phyloP scores from a whole-genome alignment of 2,113 vertebrate genomes.

The Cavia aperea region DNA sequence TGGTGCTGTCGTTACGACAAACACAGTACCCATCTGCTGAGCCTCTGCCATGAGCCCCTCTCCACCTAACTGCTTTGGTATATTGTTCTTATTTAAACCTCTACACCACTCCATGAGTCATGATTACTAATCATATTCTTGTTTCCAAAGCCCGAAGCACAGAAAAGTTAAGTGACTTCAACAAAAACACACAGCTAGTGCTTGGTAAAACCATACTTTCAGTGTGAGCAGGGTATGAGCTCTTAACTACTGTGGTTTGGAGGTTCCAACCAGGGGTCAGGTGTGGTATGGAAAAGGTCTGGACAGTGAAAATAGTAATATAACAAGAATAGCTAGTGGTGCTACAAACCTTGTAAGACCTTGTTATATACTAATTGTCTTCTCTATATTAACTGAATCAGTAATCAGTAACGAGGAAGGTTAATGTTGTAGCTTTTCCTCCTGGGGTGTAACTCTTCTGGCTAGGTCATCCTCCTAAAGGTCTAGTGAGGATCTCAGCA shows the following conservation, averaged over 20 bases:
- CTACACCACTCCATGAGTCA: not conserved
- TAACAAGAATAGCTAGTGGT: not conserved
- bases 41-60: too few species aligned
- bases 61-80: not conserved
- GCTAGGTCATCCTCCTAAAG: not conserved
- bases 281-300: not conserved
- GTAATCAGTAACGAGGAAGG: too few species aligned
- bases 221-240: not conserved
- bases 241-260: too few species aligned
- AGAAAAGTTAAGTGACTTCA: not conserved
- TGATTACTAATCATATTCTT: not conserved
- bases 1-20: not conserved
- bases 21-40: rapidly evolving
- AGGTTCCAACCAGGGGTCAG: not conserved
- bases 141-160: not conserved
- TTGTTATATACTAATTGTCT: not conserved
- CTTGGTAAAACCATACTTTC: not conserved
- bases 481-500: not conserved
- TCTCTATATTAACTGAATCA: not conserved
- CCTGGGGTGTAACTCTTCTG: not conserved
- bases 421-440: not conserved
- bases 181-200: not conserved
- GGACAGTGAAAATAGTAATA: not conserved
- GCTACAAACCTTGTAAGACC: too few species aligned
- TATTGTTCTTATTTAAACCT: not conserved